Evolutionary conservation across 1,140 invertebrate genomes (phyloP).

Genomic region (Drosophila kanapiae): DNA sequence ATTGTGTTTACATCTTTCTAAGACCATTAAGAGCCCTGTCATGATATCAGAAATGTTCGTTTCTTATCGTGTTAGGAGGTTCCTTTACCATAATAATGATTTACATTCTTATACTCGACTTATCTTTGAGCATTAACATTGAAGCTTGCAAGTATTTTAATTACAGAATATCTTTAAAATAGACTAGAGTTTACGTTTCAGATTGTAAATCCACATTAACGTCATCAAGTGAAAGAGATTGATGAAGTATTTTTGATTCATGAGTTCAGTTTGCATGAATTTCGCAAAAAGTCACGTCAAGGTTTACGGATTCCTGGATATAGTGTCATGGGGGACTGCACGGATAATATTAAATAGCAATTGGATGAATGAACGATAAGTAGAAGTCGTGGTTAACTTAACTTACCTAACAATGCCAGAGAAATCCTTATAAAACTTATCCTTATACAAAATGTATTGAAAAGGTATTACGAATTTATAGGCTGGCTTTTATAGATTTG

Average conservation of each 20-base stretch:
- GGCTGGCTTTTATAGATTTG: background rate
- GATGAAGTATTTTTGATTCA: conserved; percentile 12
- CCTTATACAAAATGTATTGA: too few relatives aligned
- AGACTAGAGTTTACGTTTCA: background rate
- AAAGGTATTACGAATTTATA: background rate
- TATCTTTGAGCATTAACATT: too few relatives aligned
- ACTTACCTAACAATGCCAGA: background rate
- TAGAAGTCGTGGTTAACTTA: background rate
- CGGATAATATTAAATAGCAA: background rate
- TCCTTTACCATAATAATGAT: background rate
- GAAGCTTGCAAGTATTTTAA: background rate
- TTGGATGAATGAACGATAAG: conserved; percentile 15
- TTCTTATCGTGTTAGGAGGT: too few relatives aligned
- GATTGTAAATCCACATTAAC: background rate
- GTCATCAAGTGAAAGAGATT: background rate
- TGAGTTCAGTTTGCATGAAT: conserved; percentile 4
- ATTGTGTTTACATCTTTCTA: background rate
- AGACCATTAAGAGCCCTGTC: background rate
- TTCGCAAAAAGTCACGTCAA: conserved; percentile 8
- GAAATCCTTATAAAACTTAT: accelerated
- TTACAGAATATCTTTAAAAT: background rate
- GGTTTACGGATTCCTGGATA: background rate
- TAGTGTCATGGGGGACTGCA: conserved; percentile 1
- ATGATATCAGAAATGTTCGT: background rate
- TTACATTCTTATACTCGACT: background rate